A percentile compares a stretch with the other conserved stretches of the same genome.
Conservation (phyloP, 1,140 invertebrate genomes). For the Euwallacea fornicatus region DNA sequence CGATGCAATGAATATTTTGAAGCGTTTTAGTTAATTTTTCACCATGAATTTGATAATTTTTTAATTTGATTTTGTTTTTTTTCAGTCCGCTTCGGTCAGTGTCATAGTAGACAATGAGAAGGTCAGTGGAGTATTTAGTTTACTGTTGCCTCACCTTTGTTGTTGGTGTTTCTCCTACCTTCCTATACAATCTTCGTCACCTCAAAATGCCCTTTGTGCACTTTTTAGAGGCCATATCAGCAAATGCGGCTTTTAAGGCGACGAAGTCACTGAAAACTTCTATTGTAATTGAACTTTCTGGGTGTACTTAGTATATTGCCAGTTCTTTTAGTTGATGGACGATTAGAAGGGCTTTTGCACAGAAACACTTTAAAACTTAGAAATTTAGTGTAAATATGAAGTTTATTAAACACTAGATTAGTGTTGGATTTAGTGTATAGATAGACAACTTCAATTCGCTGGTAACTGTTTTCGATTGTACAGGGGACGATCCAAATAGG, state of each 20-base stretch:
- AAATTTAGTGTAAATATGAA: too few relatives aligned
- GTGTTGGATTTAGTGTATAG: too few relatives aligned
- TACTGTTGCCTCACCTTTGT: slow-evolving; percentile 45
- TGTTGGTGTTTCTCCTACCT: slow-evolving; percentile 37
- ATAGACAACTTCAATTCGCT: too few relatives aligned
- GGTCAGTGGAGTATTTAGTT: slow-evolving; percentile 48
- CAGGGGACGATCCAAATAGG: too few relatives aligned
- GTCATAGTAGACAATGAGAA: slow-evolving; percentile 48
- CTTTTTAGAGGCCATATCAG: background rate
- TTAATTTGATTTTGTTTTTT: slow-evolving; percentile 39
- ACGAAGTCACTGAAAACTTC: slow-evolving; percentile 20
- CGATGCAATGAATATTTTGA: too few relatives aligned
- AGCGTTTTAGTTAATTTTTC: too few relatives aligned
- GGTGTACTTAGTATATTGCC: slow-evolving; percentile 34
- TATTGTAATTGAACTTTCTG: slow-evolving; percentile 18
- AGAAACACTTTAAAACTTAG: slow-evolving; percentile 12
- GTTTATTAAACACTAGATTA: too few relatives aligned
- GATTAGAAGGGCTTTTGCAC: slow-evolving; percentile 32
- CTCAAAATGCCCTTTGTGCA: slow-evolving; percentile 21
- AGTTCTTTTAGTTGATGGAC: slow-evolving; percentile 28
- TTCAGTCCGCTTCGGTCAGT: slow-evolving; percentile 49
- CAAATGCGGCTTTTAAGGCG: slow-evolving; percentile 20
- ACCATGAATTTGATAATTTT: too few relatives aligned
- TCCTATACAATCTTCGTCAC: slow-evolving; percentile 15
- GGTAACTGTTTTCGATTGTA: too few relatives aligned